Base-by-base conservation (phyloP, 2,113 vertebrate species). In the Anoplopoma fimbria region DNA sequence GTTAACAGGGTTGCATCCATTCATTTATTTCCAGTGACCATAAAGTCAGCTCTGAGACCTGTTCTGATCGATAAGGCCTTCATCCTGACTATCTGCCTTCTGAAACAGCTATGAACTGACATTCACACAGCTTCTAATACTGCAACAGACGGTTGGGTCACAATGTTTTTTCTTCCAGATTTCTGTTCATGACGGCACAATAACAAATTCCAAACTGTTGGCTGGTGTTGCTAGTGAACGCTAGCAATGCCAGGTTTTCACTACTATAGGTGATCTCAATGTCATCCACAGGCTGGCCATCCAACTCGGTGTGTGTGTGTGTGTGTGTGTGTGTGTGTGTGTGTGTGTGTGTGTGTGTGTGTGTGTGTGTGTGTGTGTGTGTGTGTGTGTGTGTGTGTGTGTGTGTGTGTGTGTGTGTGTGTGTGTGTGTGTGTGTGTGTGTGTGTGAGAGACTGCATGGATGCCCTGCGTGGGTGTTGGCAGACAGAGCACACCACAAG, bases 261-360 rank as follows among this genome's bases (percentile, higher is more conserved):
- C 25, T 29, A 29, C 31, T 67, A 9, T 25, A 61, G 69, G 23
- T 70, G 33, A 68, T 68, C 34, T 77, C 34, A 77, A 73, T 40
- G 73, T 68, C 76, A 40, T 13, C 34, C 53, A 10, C n/a, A 40
- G n/a, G 49, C 15, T 21, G 31, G 55, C 23, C 19, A 9, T 79
- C 45, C 33, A 61, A 33, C 25, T 65, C 0, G 1, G 33, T 80
- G 25, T 42, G 7, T 75, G 34, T 15, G 29, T n/a, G 23, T 64
- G 25, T 63, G 31, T 70, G 49, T 72, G 33, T 45, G 13, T 10
- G 15, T 55, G 23, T 73, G 36, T 81, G 53, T 45, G 42, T 45
- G 31, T 65, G 47, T 64, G 25, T 70, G 49, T 67, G 29, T 55
- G 47, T 57, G 65, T 77, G 64, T 47, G 72, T 71, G 58, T 49